phyloP scores from a whole-genome alignment of 2,888 invertebrate genomes.

The Chirona hameri region DNA sequence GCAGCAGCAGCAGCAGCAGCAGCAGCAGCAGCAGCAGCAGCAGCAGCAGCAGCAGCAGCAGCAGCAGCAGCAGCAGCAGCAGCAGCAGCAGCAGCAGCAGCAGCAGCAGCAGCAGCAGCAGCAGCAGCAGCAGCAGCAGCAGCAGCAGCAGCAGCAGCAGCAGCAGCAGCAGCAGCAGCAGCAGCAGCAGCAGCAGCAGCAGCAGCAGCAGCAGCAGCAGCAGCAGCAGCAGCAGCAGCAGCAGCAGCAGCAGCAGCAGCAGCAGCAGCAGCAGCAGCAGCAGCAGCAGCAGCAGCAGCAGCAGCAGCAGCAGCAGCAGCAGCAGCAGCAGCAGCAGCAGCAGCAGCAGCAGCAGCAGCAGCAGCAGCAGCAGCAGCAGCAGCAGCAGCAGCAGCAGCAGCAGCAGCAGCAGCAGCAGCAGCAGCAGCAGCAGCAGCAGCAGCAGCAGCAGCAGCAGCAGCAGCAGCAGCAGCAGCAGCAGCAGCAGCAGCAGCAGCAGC shows the following conservation, averaged over 20 bases:
- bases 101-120: conserved; percentile 32
- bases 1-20: conserved; percentile 7
- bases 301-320: conserved; percentile 32
- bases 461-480: conserved; percentile 32
- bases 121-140: conserved; percentile 32
- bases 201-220: conserved; percentile 32
- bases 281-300: conserved; percentile 32
- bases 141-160: conserved; percentile 32
- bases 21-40: neutral
- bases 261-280: conserved; percentile 32
- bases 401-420: conserved; percentile 32
- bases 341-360: conserved; percentile 32
- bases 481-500: conserved; percentile 32
- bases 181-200: conserved; percentile 32
- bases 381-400: conserved; percentile 32
- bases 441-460: conserved; percentile 32
- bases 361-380: conserved; percentile 32
- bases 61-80: conserved; percentile 30
- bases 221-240: conserved; percentile 32
- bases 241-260: conserved; percentile 32
- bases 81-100: conserved; percentile 32
- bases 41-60: neutral
- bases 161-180: conserved; percentile 32
- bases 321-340: conserved; percentile 32
- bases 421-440: conserved; percentile 32